These are phyloP conservation scores for Oophaga pumilio DNA, from an alignment of 2,113 vertebrate genomes.

Conservation along the genomic window DNA sequence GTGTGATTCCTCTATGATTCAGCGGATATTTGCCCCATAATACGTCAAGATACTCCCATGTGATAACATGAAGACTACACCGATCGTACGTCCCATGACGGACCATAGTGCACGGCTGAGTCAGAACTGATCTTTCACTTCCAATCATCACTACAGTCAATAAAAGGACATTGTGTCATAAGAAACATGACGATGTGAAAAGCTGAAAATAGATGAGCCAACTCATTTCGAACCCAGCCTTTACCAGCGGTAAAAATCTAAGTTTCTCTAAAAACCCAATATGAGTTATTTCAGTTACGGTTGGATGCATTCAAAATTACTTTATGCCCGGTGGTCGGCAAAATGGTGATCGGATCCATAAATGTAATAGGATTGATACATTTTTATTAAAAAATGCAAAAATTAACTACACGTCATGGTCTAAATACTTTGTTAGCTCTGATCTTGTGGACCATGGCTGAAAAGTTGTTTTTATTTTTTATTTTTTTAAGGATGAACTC, in stretches of 20 bases:
- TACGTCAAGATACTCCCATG: not conserved
- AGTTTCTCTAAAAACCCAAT: not conserved
- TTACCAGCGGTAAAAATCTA: not conserved
- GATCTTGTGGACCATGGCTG: not conserved
- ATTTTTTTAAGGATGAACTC: not conserved
- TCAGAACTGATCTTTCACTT: not conserved
- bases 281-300: not conserved
- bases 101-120: not conserved
- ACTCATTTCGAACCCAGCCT: not conserved
- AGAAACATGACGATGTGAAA: not conserved
- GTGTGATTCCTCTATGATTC: not conserved
- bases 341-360: not conserved
- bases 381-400: not conserved
- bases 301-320: not conserved
- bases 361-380: not conserved
- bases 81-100: not conserved
- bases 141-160: not conserved
- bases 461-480: no score
- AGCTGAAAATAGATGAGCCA: not conserved
- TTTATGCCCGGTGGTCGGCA: not conserved
- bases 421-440: not conserved
- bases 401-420: not conserved
- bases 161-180: not conserved
- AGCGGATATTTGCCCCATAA: not conserved
- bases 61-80: not conserved